phyloP scores from a whole-genome alignment of 2,888 invertebrate species.

The Cactoblastis cactorum region DNA sequence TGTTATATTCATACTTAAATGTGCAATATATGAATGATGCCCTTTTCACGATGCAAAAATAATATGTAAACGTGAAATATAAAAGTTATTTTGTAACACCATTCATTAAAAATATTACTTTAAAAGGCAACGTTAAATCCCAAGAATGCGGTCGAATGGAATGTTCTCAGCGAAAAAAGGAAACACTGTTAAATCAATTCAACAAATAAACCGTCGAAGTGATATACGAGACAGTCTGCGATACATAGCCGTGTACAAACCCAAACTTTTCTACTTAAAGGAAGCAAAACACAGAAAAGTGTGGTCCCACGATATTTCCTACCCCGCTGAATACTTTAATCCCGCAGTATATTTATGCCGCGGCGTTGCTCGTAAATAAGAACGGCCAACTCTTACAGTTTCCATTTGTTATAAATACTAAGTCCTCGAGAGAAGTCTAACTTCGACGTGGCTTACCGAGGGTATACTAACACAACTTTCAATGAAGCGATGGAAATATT shows the following conservation, averaged over 20 bases:
- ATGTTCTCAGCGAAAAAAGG: no score
- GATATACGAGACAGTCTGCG: constrained; percentile 1
- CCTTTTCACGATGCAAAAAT: no score
- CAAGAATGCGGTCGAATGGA: no score
- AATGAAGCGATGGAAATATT: constrained; percentile 29
- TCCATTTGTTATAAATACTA: constrained; percentile 64
- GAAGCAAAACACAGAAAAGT: constrained; percentile 36
- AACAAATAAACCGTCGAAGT: constrained; percentile 3
- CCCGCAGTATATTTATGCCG: constrained; percentile 56
- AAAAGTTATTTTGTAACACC: neutral
- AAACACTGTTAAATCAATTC: constrained; percentile 9
- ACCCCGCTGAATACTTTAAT: constrained; percentile 59
- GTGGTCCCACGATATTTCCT: constrained; percentile 43
- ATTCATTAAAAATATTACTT: neutral
- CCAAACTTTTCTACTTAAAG: constrained; percentile 35
- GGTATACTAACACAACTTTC: constrained; percentile 30
- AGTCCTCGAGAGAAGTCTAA: constrained; percentile 45
- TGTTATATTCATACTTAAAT: no score
- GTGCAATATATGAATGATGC: no score
- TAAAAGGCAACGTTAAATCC: no score
- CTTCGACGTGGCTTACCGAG: constrained; percentile 37
- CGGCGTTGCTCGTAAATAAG: constrained; percentile 56
- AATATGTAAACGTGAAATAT: no score
- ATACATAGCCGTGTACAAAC: constrained; percentile 21
- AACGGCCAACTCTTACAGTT: constrained; percentile 52